Evolutionary conservation across 1,140 invertebrate genomes (phyloP), one percentile per base, ranked within the genome.

Genomic region (Pantala flavescens): DNA sequence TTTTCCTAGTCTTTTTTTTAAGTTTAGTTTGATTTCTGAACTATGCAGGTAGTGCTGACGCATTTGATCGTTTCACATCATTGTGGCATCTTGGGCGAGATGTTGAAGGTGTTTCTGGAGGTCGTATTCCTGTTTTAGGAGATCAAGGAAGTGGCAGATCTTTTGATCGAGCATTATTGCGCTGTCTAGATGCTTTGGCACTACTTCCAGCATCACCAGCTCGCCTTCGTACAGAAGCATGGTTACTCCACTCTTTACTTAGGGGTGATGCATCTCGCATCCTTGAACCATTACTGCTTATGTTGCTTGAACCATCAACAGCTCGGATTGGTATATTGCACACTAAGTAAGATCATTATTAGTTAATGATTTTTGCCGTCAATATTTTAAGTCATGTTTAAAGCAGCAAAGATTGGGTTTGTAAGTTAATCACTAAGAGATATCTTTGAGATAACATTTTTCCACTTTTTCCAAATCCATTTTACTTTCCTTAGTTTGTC

Each of bases 281-380:
- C 24, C 85, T 97, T 9, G 92, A 93, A 78, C 92, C 94, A 0
- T 82, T 95, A 10, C 84, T 96, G 55, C 84, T 88, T 55, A 91
- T 95, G 81, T 82, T 97, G 1, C 83, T 97, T 0, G 89, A 93
- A 77, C 88, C 92, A 14, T 91, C 90, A 71, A 96, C 94, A 0
- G 91, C 92, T 74, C 86, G 95, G 28, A 88, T 97, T 76, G 93
- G 93, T 71, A 91, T 97, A 3, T 88, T 93, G 12, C 92, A 96
- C 80, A 90, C 12, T 1, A 63, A 21, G 49, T 63, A 63, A 63
- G 49, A 21, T 19, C 3, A 19, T 63, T 63, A 7, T 63, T 94
- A 0, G 43, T 49, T 9, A 9, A 49, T 49, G 16, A 49, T 11
- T 49, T n/a, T 49, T 49, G 43, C 16, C 43, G 10, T 16, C 43